These are phyloP conservation scores for Bostrychus sinensis DNA, from an alignment of 2,113 vertebrate genomes.

Conservation along the genomic window DNA sequence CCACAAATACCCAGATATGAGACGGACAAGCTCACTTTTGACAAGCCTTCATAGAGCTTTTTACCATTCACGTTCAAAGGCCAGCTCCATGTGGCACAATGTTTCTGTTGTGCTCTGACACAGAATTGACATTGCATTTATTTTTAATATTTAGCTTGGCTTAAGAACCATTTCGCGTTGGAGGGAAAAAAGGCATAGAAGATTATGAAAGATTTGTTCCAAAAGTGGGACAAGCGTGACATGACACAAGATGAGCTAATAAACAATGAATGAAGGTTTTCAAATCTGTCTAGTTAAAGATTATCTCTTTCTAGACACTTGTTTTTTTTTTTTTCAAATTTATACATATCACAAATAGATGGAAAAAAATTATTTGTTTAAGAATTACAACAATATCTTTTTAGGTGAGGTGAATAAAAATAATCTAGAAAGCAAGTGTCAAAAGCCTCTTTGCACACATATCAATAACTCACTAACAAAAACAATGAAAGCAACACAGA, in stretches of 20 bases:
- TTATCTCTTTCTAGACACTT: constrained; percentile 16
- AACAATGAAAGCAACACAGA: constrained; percentile 10
- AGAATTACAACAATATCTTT: constrained; percentile 1
- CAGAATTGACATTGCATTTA: constrained; percentile 36
- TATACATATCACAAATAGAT: constrained; percentile 19
- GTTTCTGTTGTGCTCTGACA: constrained; percentile 45
- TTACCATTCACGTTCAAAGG: constrained; percentile 19
- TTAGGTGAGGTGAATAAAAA: background rate
- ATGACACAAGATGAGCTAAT: constrained; percentile 15
- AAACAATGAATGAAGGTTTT: constrained; percentile 20
- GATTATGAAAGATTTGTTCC: constrained; percentile 26
- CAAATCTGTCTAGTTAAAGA: constrained; percentile 19
- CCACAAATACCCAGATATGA: constrained; percentile 33
- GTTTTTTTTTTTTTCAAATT: too few relatives aligned
- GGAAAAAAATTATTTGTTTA: background rate
- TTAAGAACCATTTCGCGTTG: constrained; percentile 17
- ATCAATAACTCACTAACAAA: constrained; percentile 7
- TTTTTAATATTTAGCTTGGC: constrained; percentile 39
- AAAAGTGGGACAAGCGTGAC: constrained; percentile 34
- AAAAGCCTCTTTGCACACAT: background rate
- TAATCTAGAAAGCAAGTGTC: constrained; percentile 10
- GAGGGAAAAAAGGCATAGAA: constrained; percentile 8
- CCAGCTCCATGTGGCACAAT: constrained; percentile 16
- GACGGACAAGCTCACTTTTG: constrained; percentile 9
- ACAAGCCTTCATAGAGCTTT: constrained; percentile 7